Evolutionary conservation across 2,797 vertebrate species (phyloP).

Genomic region (Gymnoscopelus braueri): DNA sequence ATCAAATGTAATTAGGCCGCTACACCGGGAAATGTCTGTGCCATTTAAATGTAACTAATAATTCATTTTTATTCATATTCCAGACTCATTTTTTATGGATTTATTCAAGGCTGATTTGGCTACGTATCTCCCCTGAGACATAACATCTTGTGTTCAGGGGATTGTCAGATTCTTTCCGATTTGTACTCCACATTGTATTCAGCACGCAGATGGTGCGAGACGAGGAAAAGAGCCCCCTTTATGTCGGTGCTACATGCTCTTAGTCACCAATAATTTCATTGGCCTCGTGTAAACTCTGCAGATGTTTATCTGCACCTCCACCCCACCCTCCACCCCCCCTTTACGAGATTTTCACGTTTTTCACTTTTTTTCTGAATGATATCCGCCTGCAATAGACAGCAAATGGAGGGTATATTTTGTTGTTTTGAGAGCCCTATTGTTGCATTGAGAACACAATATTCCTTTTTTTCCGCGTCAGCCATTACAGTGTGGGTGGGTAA

Average conservation of each 20-base stretch:
- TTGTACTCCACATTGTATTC: conserved; percentile 57
- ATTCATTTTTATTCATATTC: conserved; percentile 76
- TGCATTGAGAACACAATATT: conserved; percentile 55
- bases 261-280: neutral
- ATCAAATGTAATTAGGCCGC: conserved; percentile 62
- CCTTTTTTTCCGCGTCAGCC: conserved; percentile 38
- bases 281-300: neutral
- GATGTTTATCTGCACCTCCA: too few species aligned
- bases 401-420: neutral
- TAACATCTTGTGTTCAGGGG: conserved; percentile 67
- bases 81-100: conserved; percentile 72
- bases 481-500: conserved; percentile 40
- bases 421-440: conserved; percentile 53
- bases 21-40: conserved; percentile 64
- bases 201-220: conserved; percentile 58
- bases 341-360: neutral
- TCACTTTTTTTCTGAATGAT: neutral
- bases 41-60: conserved; percentile 76
- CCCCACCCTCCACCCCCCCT: too few species aligned
- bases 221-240: conserved; percentile 36
- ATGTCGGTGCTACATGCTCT: conserved; percentile 30
- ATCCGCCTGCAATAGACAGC: conserved; percentile 4
- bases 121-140: conserved; percentile 71
- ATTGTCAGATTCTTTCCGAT: conserved; percentile 72
- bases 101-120: conserved; percentile 72